These are phyloP conservation scores for Hydrotaea diabolus DNA, from an alignment of 2,888 invertebrate genomes.

Conservation along the genomic window DNA sequence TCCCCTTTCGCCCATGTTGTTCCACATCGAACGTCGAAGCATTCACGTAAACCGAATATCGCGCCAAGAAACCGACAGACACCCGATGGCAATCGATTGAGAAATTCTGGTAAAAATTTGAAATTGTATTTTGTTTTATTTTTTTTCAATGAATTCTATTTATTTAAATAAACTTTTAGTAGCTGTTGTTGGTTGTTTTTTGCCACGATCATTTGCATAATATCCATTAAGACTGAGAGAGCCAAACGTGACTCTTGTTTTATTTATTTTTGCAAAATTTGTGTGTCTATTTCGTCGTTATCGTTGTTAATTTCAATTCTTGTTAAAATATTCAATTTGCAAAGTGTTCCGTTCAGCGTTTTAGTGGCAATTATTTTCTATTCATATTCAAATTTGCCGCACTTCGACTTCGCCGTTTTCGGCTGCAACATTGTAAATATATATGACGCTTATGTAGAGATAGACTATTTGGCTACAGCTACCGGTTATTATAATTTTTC, in stretches of 20 bases:
- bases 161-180: too few species aligned
- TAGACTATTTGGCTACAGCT: too few species aligned
- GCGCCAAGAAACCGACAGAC: too few species aligned
- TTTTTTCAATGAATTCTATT: too few species aligned
- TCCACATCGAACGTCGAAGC: not conserved
- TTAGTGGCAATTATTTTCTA: not conserved
- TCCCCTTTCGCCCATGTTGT: conserved; percentile 29
- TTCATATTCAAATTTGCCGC: conserved; percentile 1
- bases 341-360: not conserved
- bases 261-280: not conserved
- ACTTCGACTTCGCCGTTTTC: too few species aligned
- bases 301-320: too few species aligned
- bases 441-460: too few species aligned
- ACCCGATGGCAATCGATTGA: not conserved
- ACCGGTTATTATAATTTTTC: too few species aligned
- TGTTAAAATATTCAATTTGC: not conserved
- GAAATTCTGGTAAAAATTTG: not conserved
- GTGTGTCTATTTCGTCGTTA: not conserved
- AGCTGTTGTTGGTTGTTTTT: not conserved
- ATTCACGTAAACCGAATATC: not conserved
- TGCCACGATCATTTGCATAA: too few species aligned
- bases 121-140: too few species aligned
- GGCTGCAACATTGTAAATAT: too few species aligned
- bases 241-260: conserved; percentile 32
- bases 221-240: not conserved